Percentiles rank a stretch among this genome's conserved stretches.
Conservation (phyloP, 2,113 vertebrate genomes). For the Crotophaga sulcirostris region DNA sequence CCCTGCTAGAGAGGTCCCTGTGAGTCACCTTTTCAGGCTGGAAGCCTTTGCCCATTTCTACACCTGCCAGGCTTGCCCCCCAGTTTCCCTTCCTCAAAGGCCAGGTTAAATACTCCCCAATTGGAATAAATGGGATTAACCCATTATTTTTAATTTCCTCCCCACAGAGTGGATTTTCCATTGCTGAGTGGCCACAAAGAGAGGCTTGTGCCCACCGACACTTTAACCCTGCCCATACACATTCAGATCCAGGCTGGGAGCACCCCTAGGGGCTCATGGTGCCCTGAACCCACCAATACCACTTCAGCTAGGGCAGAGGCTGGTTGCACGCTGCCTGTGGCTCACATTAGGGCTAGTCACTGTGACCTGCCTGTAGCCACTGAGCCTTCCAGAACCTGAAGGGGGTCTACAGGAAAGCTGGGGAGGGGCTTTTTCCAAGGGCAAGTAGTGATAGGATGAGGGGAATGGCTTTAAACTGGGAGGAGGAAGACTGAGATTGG, state of each 20-base stretch:
- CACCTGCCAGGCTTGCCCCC: background rate
- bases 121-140: fast-evolving
- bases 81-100: too few species aligned
- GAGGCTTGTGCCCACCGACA: background rate
- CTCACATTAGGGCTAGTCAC: background rate
- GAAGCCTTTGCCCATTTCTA: background rate
- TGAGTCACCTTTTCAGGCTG: background rate
- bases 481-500: too few species aligned
- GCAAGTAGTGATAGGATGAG: too few species aligned
- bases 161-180: background rate
- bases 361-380: background rate
- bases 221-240: background rate
- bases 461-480: too few species aligned
- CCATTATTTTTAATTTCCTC: background rate
- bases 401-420: too few species aligned
- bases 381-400: too few species aligned
- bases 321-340: background rate
- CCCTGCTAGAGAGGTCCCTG: background rate
- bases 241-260: background rate
- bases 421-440: too few species aligned
- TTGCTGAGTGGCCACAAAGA: background rate
- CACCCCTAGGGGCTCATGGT: background rate
- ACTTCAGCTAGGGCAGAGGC: background rate
- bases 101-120: background rate
- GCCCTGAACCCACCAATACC: background rate